Percentiles rank a stretch among this genome's conserved stretches.
phyloP scores from a whole-genome alignment of 1,140 invertebrate species.

The Aporrectodea caliginosa region DNA sequence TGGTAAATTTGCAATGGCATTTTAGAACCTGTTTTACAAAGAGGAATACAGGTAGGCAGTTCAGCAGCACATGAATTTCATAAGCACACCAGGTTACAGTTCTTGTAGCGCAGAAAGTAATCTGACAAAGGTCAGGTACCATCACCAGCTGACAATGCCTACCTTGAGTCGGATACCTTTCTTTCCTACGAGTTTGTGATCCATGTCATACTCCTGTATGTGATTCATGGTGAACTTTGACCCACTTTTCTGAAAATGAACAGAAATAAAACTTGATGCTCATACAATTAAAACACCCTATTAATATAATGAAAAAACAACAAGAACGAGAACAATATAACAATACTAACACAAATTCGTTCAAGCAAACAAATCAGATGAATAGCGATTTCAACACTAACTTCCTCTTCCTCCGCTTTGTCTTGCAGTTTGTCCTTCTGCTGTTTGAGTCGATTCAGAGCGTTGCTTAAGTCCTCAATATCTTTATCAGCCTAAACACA shows the following conservation, averaged over 20 bases:
- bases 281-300: background rate
- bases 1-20: no score
- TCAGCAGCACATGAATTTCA: no score
- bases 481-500: slow-evolving; percentile 39
- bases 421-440: slow-evolving; percentile 38
- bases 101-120: no score
- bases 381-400: slow-evolving; percentile 25
- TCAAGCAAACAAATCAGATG: background rate
- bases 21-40: no score
- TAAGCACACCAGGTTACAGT: no score
- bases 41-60: no score
- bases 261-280: no score
- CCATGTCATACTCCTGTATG: slow-evolving; percentile 41
- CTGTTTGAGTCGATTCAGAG: slow-evolving; percentile 36
- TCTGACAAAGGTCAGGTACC: no score
- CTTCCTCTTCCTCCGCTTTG: slow-evolving; percentile 38
- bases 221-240: slow-evolving; percentile 39
- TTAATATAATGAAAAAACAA: slow-evolving; percentile 1
- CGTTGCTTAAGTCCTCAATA: slow-evolving; percentile 40
- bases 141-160: no score
- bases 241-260: background rate
- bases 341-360: background rate
- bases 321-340: background rate
- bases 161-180: slow-evolving; percentile 46
- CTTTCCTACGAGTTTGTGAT: slow-evolving; percentile 42